Evolutionary conservation across 1,140 invertebrate genomes (phyloP).

Genomic region (Drosophila ananassae): DNA sequence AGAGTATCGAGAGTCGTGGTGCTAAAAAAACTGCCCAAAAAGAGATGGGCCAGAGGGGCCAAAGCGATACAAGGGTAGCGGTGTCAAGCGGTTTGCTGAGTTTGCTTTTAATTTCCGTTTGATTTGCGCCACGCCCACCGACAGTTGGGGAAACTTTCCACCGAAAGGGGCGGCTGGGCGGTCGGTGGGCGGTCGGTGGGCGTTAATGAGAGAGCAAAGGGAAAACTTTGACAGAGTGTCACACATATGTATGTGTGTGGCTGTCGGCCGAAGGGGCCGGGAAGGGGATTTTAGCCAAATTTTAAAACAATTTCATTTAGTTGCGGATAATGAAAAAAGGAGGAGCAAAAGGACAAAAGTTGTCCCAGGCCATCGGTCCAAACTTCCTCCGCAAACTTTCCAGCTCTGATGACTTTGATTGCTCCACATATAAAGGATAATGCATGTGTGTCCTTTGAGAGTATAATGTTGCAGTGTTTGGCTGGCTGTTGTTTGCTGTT

Average conservation of each 20-base stretch:
- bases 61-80: background rate
- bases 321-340: conserved; percentile 42
- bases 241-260: conserved; percentile 5
- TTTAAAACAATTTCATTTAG: conserved; percentile 67
- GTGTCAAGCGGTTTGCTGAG: conserved; percentile 34
- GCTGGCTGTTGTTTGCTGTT: conserved; percentile 49
- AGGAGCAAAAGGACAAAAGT: conserved; percentile 35
- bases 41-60: background rate
- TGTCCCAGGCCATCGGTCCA: conserved; percentile 36
- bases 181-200: background rate
- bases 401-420: conserved; percentile 38
- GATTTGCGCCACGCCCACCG: conserved; percentile 54
- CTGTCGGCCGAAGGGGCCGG: conserved; percentile 1
- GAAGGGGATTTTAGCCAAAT: conserved; percentile 45
- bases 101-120: conserved; percentile 70
- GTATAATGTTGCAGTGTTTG: conserved; percentile 44
- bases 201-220: conserved; percentile 25
- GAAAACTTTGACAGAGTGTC: conserved; percentile 29
- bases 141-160: conserved; percentile 13
- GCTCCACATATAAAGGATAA: background rate
- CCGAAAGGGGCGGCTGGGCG: background rate
- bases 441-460: conserved; percentile 6
- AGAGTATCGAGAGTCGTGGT: background rate
- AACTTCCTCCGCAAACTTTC: conserved; percentile 19
- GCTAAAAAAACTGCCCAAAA: no score